Evolutionary conservation across 2,113 vertebrate genomes (phyloP).

Genomic region (Acrocephalus kingi): DNA sequence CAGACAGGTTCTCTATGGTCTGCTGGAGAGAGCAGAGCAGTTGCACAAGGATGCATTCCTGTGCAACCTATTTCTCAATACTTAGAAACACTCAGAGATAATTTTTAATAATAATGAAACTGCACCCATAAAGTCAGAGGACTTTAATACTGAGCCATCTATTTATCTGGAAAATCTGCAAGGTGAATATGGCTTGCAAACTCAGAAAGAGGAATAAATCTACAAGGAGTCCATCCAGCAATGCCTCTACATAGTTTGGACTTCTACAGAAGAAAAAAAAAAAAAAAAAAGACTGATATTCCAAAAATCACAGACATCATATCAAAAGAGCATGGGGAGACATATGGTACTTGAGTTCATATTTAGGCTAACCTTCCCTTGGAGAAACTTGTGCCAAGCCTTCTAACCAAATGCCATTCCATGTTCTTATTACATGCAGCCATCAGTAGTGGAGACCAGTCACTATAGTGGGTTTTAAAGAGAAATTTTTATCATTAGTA

Average conservation of each 20-base stretch:
- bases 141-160: not conserved
- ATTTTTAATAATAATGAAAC: not conserved
- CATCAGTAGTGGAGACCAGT: not conserved
- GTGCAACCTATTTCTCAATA: not conserved
- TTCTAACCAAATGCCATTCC: not conserved
- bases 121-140: not conserved
- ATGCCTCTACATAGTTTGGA: not conserved
- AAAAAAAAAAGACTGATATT: not conserved
- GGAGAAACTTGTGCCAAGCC: not conserved
- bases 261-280: not conserved
- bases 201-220: not conserved
- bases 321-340: not conserved
- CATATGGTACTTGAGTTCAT: not conserved
- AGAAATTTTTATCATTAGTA: not conserved
- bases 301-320: not conserved
- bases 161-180: not conserved
- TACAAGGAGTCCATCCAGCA: not conserved
- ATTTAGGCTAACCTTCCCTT: not conserved
- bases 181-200: not conserved
- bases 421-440: accelerated
- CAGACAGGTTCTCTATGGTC: not conserved
- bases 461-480: not conserved
- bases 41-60: not conserved
- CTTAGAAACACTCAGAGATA: not conserved
- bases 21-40: not conserved